Conservation (phyloP, 2,888 invertebrate species). For the Stictocephala bisonia region DNA sequence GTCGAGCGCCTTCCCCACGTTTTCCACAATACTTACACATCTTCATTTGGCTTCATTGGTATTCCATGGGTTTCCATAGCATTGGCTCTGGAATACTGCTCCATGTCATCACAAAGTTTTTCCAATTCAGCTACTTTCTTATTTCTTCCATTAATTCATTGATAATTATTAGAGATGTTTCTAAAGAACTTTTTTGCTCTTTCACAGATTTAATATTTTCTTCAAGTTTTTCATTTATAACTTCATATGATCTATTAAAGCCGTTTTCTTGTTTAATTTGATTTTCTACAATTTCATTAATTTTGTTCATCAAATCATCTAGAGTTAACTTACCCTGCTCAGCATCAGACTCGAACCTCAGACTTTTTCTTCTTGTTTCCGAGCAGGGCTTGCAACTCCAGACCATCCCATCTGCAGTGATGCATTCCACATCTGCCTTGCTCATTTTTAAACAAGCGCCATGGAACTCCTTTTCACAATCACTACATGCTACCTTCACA, state of each 20-base stretch:
- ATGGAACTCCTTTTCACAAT: not conserved
- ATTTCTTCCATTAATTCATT: not conserved
- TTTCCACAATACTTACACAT: not conserved
- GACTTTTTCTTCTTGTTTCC: not conserved
- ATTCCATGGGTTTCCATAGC: not conserved
- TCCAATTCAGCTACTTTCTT: not conserved
- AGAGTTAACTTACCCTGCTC: not conserved
- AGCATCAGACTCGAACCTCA: not conserved
- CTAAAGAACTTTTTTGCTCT: not conserved
- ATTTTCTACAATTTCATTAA: not conserved
- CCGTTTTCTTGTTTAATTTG: not conserved
- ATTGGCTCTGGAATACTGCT: not conserved
- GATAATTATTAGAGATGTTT: not conserved
- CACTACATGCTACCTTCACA: not conserved
- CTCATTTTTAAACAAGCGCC: not conserved
- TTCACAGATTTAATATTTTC: not conserved
- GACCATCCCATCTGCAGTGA: not conserved
- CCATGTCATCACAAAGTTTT: not conserved
- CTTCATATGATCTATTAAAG: constrained; percentile 6
- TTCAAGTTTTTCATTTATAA: not conserved
- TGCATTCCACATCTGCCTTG: not conserved
- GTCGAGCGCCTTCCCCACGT: not conserved
- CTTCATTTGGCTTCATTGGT: not conserved
- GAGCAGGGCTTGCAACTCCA: constrained; percentile 4
- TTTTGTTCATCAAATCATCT: constrained; percentile 19